These are phyloP conservation scores for Agriotes lineatus DNA, from an alignment of 2,888 invertebrate genomes.

Conservation along the genomic window DNA sequence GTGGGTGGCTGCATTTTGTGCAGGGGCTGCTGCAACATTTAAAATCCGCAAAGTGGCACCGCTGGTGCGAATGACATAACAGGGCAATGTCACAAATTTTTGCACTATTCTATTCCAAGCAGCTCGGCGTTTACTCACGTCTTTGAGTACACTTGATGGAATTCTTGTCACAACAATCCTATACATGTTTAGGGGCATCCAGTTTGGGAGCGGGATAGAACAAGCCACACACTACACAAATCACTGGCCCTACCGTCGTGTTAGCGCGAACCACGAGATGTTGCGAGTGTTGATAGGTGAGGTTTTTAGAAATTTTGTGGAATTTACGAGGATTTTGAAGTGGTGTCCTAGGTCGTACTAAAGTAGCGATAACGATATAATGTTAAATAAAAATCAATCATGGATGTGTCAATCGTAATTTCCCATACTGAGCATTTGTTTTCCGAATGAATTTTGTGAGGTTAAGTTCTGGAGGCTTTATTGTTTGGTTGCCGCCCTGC, in stretches of 20 bases:
- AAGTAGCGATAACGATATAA: slow-evolving; percentile 44
- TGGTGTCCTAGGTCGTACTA: slow-evolving; percentile 47
- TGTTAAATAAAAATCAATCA: slow-evolving; percentile 46
- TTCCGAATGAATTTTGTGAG: slow-evolving; percentile 28
- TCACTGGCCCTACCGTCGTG: slow-evolving; percentile 40
- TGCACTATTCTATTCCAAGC: slow-evolving; percentile 38
- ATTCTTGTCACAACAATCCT: slow-evolving; percentile 56
- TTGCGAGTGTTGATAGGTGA: slow-evolving; percentile 54
- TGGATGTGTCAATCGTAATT: slow-evolving; percentile 41
- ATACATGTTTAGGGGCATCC: slow-evolving; percentile 60
- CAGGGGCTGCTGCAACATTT: too few species aligned
- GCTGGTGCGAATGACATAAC: slow-evolving; percentile 54
- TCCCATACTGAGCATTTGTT: slow-evolving; percentile 37
- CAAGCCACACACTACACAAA: slow-evolving; percentile 41
- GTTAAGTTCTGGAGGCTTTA: slow-evolving; percentile 30
- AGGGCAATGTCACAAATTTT: slow-evolving; percentile 50
- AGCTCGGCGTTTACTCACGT: slow-evolving; percentile 51
- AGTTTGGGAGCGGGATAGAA: slow-evolving; percentile 52
- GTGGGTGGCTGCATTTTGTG: too few species aligned
- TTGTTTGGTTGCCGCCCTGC: not conserved
- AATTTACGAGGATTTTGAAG: slow-evolving; percentile 56
- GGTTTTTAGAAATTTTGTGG: slow-evolving; percentile 50
- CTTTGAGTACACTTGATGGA: slow-evolving; percentile 52
- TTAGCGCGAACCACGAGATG: slow-evolving; percentile 42
- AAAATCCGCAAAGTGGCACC: not conserved